Conservation (phyloP, 2,797 vertebrate genomes). For the Eospalax fontanierii region DNA sequence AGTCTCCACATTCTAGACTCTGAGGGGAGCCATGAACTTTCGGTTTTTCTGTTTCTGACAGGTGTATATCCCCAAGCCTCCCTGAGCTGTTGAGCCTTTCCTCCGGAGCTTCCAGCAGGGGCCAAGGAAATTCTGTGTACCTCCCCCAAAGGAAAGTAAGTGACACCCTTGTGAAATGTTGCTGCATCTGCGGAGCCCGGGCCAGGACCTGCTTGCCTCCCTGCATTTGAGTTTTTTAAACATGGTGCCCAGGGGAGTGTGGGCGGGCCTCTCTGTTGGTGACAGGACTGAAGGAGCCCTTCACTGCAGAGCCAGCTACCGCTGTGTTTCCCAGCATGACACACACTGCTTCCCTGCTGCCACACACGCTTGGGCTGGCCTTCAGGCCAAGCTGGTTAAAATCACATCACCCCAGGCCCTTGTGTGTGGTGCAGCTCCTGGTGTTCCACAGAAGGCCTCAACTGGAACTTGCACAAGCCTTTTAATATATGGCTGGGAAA, state of each 20-base stretch:
- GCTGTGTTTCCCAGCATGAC: not conserved
- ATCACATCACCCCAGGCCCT: conserved; percentile 65
- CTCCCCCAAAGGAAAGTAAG: not conserved
- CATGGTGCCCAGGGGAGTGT: not conserved
- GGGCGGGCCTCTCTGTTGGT: not conserved
- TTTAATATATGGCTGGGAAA: conserved; percentile 91
- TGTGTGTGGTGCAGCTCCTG: conserved; percentile 51
- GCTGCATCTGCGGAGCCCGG: not conserved
- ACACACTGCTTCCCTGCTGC: not conserved
- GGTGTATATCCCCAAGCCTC: rapidly evolving
- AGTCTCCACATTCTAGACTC: not conserved
- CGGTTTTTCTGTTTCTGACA: not conserved
- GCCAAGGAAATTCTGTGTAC: not conserved
- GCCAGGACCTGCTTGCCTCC: not conserved
- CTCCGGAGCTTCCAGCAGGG: not conserved
- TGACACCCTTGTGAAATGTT: rapidly evolving
- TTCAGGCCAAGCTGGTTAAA: conserved; percentile 76
- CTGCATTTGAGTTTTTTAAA: not conserved
- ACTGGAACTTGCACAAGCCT: conserved; percentile 80
- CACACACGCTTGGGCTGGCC: not conserved
- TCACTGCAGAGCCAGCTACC: not conserved
- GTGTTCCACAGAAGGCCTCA: conserved; percentile 64
- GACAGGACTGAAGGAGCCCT: not conserved
- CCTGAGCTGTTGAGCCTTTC: not conserved
- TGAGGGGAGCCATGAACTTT: not conserved